Percentiles rank a stretch among this genome's conserved stretches.
Conservation (phyloP, 2,888 invertebrate species). For the Dyspetes luteomarginatus region DNA sequence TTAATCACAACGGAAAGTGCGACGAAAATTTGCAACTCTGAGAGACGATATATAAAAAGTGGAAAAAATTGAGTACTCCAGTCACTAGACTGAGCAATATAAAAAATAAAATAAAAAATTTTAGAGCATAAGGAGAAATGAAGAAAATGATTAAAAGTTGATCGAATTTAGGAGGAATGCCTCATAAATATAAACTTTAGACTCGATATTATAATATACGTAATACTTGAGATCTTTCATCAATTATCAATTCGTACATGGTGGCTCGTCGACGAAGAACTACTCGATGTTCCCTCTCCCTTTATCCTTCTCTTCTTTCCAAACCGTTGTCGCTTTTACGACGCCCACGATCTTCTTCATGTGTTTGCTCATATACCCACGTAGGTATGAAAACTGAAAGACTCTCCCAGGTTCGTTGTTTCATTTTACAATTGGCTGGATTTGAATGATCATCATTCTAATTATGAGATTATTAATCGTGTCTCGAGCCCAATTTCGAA, state of each 20-base stretch:
- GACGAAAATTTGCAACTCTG: too few relatives aligned
- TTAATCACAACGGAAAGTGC: too few relatives aligned
- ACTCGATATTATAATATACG: slow-evolving; percentile 45
- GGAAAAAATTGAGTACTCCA: too few relatives aligned
- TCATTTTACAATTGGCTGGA: slow-evolving; percentile 34
- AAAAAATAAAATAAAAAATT: too few relatives aligned
- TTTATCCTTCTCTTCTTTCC: slow-evolving; percentile 64
- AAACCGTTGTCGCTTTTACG: slow-evolving; percentile 62
- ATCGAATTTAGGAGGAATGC: too few relatives aligned
- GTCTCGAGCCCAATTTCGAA: slow-evolving; percentile 10
- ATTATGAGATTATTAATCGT: background rate
- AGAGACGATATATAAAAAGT: too few relatives aligned
- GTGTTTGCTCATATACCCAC: slow-evolving; percentile 50
- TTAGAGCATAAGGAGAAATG: too few relatives aligned
- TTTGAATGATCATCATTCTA: background rate
- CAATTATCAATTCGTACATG: slow-evolving; percentile 59
- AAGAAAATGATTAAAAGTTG: too few relatives aligned
- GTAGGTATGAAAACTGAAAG: background rate
- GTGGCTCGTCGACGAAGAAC: slow-evolving; percentile 46
- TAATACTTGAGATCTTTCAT: slow-evolving; percentile 55
- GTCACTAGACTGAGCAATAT: too few relatives aligned
- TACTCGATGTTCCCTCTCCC: slow-evolving; percentile 33
- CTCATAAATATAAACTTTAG: too few relatives aligned
- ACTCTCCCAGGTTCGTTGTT: slow-evolving; percentile 31
- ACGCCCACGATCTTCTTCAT: slow-evolving; percentile 59